Conservation (phyloP, 37 sponge, comb jelly and placozoan species). For the Halichondria panicea region DNA sequence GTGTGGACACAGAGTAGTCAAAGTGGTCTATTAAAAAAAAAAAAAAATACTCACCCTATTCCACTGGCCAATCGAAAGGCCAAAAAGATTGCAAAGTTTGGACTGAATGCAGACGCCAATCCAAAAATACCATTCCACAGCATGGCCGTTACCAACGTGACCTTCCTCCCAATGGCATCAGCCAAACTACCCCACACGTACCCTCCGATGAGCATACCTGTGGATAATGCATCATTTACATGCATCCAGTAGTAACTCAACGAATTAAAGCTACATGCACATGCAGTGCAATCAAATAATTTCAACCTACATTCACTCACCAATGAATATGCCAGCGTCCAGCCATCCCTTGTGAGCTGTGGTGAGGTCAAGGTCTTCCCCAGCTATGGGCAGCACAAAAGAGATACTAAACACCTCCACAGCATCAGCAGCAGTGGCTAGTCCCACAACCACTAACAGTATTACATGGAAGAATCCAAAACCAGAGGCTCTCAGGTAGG, state of each 20-base stretch:
- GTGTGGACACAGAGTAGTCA: not conserved
- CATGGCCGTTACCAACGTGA: conserved; percentile 26
- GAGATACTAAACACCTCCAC: conserved; percentile 32
- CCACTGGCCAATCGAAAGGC: conserved; percentile 36
- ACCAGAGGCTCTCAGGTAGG: not conserved
- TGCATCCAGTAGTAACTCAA: not conserved
- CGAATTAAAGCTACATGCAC: not conserved
- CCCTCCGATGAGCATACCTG: conserved; percentile 54
- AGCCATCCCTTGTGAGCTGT: conserved; percentile 21
- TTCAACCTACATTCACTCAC: too few relatives aligned
- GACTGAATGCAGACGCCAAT: conserved; percentile 34
- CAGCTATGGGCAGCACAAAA: conserved; percentile 36
- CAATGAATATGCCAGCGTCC: conserved; percentile 27
- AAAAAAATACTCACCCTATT: conserved; percentile 40
- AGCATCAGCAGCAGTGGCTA: conserved; percentile 16
- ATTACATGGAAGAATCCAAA: conserved; percentile 38
- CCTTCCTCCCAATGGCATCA: conserved; percentile 43
- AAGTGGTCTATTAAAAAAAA: not conserved
- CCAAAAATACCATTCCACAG: conserved; percentile 39
- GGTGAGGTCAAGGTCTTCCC: conserved; percentile 14
- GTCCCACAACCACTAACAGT: conserved; percentile 13
- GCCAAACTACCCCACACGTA: conserved; percentile 48
- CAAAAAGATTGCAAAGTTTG: conserved; percentile 43
- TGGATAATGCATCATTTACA: not conserved
- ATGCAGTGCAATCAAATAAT: too few relatives aligned